Conservation (phyloP, 2,113 vertebrate genomes). For the Smithornis capensis region DNA sequence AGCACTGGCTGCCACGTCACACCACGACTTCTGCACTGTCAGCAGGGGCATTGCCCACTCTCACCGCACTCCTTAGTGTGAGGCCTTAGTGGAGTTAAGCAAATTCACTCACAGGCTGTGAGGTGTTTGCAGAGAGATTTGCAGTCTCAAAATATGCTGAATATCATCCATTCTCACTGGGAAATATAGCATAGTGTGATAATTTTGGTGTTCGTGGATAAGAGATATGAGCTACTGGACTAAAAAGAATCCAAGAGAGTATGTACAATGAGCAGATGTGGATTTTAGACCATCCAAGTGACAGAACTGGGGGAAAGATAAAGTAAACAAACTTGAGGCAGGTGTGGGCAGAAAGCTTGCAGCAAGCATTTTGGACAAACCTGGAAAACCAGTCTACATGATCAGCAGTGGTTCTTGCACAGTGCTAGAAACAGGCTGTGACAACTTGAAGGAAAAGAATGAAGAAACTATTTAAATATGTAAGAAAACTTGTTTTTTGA, state of each 20-base stretch:
- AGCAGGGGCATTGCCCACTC: neutral
- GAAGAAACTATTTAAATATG: neutral
- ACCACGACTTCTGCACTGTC: accelerated
- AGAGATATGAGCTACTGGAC: neutral
- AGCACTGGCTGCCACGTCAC: neutral
- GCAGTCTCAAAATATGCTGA: neutral
- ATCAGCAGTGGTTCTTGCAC: neutral
- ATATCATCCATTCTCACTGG: neutral
- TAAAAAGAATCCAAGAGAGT: neutral
- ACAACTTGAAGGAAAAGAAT: neutral
- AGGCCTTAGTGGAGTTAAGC: neutral
- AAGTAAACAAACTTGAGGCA: neutral
- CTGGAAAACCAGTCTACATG: neutral
- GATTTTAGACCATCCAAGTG: neutral
- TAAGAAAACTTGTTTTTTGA: neutral
- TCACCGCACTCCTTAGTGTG: accelerated
- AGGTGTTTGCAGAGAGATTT: neutral
- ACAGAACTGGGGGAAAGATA: neutral
- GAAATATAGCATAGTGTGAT: neutral
- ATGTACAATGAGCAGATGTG: neutral
- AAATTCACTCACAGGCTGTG: neutral
- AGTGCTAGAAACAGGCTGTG: neutral
- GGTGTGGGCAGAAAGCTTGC: neutral
- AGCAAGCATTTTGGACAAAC: neutral
- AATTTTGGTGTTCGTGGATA: neutral